These are phyloP conservation scores for Epizoanthus rinbou DNA, from an alignment of 92 coral and sea anemone genomes.

Conservation along the genomic window DNA sequence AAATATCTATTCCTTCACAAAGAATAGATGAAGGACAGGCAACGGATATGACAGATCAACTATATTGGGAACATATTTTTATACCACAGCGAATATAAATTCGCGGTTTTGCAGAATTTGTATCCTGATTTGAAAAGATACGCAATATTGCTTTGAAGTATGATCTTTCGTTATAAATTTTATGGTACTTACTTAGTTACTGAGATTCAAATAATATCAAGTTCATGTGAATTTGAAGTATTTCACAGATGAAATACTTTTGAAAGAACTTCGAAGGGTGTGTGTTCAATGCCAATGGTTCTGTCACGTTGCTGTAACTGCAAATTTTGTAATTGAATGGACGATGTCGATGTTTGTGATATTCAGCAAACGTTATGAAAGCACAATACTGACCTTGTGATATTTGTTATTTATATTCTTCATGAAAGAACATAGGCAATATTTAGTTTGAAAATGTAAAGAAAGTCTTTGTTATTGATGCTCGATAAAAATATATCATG, in stretches of 20 bases:
- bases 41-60: conserved; percentile 14
- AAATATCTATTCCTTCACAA: not conserved
- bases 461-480: too few species aligned
- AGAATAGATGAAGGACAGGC: not conserved
- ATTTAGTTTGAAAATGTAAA: too few species aligned
- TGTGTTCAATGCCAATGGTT: not conserved
- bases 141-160: not conserved
- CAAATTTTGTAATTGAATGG: too few species aligned
- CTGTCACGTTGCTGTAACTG: too few species aligned
- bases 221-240: not conserved
- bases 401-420: too few species aligned
- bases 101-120: not conserved
- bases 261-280: not conserved
- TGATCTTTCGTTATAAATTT: not conserved
- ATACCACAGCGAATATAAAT: not conserved
- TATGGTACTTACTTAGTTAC: not conserved
- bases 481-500: too few species aligned
- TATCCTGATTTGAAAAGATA: not conserved
- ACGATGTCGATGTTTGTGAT: too few species aligned
- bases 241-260: not conserved
- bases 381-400: too few species aligned
- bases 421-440: too few species aligned
- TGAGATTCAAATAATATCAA: not conserved
- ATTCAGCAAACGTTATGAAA: too few species aligned
- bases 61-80: not conserved